Evolutionary conservation across 2,797 vertebrate genomes (phyloP).

Genomic region (Morelia viridis): DNA sequence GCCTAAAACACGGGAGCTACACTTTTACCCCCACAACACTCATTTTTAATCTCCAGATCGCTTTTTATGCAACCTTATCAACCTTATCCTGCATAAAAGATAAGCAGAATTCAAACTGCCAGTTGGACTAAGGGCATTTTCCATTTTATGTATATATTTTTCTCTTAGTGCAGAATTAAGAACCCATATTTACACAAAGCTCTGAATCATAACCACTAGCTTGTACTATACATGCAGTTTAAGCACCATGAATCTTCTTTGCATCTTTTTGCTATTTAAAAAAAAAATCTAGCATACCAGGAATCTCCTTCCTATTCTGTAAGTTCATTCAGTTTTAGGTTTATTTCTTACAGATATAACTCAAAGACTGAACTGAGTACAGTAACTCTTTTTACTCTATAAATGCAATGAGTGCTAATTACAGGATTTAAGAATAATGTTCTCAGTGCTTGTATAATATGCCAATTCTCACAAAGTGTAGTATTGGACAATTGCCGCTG

Average conservation of each 20-base stretch:
- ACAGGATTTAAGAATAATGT: not conserved
- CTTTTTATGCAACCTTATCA: not conserved
- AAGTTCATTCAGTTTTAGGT: not conserved
- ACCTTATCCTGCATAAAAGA: not conserved
- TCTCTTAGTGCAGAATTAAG: not conserved
- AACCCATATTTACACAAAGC: not conserved
- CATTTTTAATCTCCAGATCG: not conserved
- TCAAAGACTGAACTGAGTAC: not conserved
- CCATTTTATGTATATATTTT: not conserved
- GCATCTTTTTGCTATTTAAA: not conserved
- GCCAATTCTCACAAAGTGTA: not conserved
- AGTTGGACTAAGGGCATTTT: not conserved
- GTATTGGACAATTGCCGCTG: not conserved
- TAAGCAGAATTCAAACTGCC: not conserved
- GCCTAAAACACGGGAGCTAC: not conserved
- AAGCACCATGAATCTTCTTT: not conserved
- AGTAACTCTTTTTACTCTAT: not conserved
- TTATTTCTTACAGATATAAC: not conserved
- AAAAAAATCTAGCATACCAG: not conserved
- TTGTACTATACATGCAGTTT: not conserved
- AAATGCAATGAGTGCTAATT: not conserved
- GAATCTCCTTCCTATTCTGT: not conserved
- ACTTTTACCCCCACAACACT: not conserved
- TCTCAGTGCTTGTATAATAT: not conserved
- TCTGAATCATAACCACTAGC: not conserved